Conservation (phyloP, 2,113 vertebrate species). For the Pelvicachromis taeniatus region DNA sequence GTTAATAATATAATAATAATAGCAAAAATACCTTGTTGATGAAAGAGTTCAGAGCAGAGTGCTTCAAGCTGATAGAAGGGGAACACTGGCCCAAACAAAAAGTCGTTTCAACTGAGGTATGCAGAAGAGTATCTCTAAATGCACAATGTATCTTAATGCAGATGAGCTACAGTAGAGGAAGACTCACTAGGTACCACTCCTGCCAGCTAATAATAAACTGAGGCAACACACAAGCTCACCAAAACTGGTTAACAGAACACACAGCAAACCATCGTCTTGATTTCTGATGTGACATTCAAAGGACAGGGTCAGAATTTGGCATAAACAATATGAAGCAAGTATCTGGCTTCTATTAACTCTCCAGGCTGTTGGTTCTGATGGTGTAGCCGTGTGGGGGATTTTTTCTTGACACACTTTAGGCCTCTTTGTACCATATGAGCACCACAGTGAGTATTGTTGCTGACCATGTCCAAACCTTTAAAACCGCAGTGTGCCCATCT, state of each 20-base stretch:
- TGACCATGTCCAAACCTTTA: neutral
- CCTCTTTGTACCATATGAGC: neutral
- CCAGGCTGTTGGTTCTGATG: neutral
- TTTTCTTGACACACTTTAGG: neutral
- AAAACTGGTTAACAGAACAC: neutral
- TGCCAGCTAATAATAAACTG: neutral
- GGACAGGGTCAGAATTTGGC: neutral
- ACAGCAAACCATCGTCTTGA: neutral
- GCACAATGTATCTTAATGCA: neutral
- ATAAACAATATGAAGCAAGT: neutral
- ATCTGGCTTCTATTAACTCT: neutral
- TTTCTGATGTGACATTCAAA: neutral
- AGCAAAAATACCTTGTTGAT: neutral
- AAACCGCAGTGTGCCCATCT: neutral
- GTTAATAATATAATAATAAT: no score
- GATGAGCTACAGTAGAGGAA: neutral
- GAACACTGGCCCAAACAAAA: neutral
- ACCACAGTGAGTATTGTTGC: neutral
- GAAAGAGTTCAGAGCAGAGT: neutral
- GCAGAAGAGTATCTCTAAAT: neutral
- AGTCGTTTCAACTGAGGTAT: neutral
- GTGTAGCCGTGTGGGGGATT: neutral
- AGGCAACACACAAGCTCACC: neutral
- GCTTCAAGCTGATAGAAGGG: neutral
- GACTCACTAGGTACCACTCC: neutral